Evolutionary conservation across 2,113 vertebrate genomes (phyloP), one percentile per base, ranked within the genome.

Genomic region (Paraplagusia blochii): DNA sequence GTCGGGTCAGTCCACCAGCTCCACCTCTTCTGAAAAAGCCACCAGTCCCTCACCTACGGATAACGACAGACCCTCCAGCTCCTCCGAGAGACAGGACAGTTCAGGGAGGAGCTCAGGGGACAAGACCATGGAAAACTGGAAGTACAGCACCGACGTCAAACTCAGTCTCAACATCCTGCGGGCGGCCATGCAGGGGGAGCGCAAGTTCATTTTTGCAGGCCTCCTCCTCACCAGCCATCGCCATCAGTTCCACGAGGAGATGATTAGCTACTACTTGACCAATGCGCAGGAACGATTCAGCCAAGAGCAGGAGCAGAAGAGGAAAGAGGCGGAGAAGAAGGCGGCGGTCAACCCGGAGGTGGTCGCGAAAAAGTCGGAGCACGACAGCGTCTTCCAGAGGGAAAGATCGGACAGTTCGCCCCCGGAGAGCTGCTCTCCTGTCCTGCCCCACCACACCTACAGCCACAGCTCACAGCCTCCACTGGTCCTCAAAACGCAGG

Each of bases 221-320:
- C 93, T 98, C 42, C 90, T 99, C 61, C 90, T 98, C 77, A 98
- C 96, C 80, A 98, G 95, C 85, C 95, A 97, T 68, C 90, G 96
- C 35, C 97, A 99, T 81, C 97, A 98, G 87, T 99, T 98, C 88
- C 97, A 99, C 0, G 95, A 98, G 84, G 97, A 99, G 86, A 99
- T 99, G 97, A 98, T 99, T 53, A 94, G 91, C 83, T 97, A 94
- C 85, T 99, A 99, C 83, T 86, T 99, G 83, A 96, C 88, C 64
- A 97, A 92, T 1, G 97, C 97, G 16, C 95, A 99, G 85, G 95
- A 98, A 79, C 95, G 97, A 53, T 98, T 99, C 87, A 98, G 91
- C 48, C 93, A 95, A 0, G 97, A 99, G 58, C 96, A 97, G 86
- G 97, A 98, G 42, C 94, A 96, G 81, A 94, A 94, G 44, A 92